These are phyloP conservation scores for Acipenser oxyrinchus DNA, from an alignment of 2,797 vertebrate species.

Conservation along the genomic window DNA sequence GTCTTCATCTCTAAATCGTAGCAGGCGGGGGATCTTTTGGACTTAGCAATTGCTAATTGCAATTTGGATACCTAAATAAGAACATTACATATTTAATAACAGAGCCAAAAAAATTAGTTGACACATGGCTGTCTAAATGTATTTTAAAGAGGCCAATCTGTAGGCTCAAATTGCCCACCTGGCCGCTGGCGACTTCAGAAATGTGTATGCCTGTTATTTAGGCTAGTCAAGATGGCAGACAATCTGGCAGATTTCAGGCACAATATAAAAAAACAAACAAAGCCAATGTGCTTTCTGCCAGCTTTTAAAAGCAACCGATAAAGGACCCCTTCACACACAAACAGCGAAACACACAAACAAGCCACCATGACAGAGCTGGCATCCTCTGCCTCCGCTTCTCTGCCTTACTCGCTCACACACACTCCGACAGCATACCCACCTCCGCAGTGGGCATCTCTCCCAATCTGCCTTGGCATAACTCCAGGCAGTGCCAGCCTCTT, in stretches of 20 bases:
- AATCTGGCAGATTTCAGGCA: not conserved
- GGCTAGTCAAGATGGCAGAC: conserved; percentile 5
- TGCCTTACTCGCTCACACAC: not conserved
- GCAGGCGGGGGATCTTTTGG: not conserved
- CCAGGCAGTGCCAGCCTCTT: conserved; percentile 58
- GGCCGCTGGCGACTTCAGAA: not conserved
- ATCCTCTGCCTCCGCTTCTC: conserved; percentile 15
- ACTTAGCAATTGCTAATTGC: not conserved
- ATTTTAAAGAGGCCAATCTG: conserved; percentile 2
- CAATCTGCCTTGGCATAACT: conserved; percentile 52
- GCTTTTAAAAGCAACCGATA: conserved; percentile 34
- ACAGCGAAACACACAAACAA: conserved; percentile 13
- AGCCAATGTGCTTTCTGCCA: conserved; percentile 33
- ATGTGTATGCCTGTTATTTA: not conserved
- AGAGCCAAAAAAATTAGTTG: not conserved
- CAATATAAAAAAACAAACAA: conserved; percentile 14
- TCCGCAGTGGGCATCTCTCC: conserved; percentile 54
- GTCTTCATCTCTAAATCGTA: not conserved
- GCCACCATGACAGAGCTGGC: conserved; percentile 22
- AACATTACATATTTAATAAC: not conserved
- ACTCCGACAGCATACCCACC: conserved; percentile 26
- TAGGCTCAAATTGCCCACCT: not conserved
- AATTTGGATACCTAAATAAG: too few relatives aligned
- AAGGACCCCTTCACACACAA: conserved; percentile 20
- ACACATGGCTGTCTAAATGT: not conserved